Evolutionary conservation across 1,140 invertebrate genomes (phyloP).

Genomic region (Ericerus pela): DNA sequence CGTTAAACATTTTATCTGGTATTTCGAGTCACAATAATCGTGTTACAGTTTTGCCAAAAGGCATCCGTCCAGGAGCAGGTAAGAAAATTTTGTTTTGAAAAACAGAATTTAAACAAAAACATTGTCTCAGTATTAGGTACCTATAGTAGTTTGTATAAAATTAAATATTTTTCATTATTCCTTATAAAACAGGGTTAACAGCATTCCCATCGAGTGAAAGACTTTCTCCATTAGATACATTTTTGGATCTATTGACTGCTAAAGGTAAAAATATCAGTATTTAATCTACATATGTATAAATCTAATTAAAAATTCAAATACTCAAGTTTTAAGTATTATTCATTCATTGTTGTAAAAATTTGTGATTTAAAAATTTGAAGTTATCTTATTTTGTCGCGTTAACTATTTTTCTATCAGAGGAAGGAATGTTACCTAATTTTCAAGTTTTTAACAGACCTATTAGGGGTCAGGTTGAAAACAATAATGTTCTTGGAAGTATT

Average conservation of each 20-base stretch:
- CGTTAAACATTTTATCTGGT: constrained; percentile 56
- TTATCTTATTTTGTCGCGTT: no score
- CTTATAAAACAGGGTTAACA: constrained; percentile 39
- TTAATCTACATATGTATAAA: neutral
- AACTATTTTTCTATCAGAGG: no score
- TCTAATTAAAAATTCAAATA: constrained; percentile 14
- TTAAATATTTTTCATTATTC: constrained; percentile 4
- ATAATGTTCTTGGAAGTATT: no score
- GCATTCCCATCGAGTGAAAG: constrained; percentile 55
- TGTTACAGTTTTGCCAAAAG: neutral
- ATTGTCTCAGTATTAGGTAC: no score
- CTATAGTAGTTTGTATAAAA: no score
- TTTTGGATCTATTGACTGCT: constrained; percentile 65
- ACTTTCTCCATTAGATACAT: constrained; percentile 63
- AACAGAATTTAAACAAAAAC: no score
- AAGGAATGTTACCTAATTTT: no score
- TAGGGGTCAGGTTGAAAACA: no score
- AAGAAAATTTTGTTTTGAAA: neutral
- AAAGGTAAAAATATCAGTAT: constrained; percentile 37
- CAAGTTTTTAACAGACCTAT: no score
- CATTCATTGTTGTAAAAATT: neutral
- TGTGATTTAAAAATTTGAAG: no score
- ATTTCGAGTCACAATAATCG: constrained; percentile 24
- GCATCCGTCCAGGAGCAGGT: constrained; percentile 5
- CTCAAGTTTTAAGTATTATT: constrained; percentile 13